Conservation (phyloP, 35 echinoderm and acorn worm genomes). For the Stichopus chloronotus region DNA sequence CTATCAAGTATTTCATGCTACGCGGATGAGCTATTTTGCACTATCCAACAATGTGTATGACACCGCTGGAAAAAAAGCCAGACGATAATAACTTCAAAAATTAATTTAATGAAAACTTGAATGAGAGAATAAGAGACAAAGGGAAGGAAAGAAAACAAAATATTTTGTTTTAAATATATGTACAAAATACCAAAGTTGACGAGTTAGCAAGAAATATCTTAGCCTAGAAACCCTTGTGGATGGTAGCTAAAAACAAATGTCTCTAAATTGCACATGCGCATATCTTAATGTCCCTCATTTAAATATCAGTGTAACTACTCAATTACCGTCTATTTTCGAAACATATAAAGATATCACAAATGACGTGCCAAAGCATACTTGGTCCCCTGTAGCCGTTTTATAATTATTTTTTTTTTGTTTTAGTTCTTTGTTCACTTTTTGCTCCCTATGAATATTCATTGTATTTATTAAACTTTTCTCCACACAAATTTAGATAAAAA, state of each 20-base stretch:
- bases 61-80: too few species aligned
- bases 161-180: not conserved
- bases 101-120: too few species aligned
- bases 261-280: constrained; percentile 39
- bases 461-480: not conserved
- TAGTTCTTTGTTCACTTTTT: not conserved
- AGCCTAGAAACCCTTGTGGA: constrained; percentile 17
- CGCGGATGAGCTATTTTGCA: too few species aligned
- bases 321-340: not conserved
- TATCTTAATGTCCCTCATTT: not conserved
- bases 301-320: not conserved
- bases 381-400: not conserved
- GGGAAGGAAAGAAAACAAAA: not conserved
- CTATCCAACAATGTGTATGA: too few species aligned
- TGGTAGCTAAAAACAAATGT: not conserved
- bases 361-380: not conserved
- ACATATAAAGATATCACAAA: not conserved
- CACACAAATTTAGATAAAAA: not conserved
- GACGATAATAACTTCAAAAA: too few species aligned
- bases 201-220: not conserved
- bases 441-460: not conserved
- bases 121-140: not conserved
- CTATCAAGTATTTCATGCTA: too few species aligned
- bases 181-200: not conserved
- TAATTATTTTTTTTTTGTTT: not conserved